These are phyloP conservation scores for Lanistes nyassanus DNA, from an alignment of 1,140 invertebrate species.

Conservation along the genomic window DNA sequence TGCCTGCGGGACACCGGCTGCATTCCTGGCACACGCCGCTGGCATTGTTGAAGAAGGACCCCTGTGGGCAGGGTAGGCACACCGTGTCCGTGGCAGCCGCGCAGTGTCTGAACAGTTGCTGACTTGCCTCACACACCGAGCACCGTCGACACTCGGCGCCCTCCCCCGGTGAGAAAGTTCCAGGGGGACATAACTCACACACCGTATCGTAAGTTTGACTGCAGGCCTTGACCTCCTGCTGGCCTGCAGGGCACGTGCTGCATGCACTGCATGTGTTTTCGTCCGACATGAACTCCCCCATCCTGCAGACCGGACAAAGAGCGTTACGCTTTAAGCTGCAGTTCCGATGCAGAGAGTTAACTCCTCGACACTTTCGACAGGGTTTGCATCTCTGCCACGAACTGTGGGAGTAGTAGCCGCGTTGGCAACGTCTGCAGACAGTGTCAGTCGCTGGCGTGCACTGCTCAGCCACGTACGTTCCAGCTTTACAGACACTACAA, in stretches of 20 bases:
- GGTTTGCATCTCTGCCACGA: neutral
- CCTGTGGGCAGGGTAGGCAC: conserved; percentile 1
- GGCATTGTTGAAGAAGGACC: conserved; percentile 17
- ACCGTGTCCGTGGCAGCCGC: neutral
- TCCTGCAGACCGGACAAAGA: neutral
- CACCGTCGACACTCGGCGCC: neutral
- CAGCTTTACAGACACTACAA: neutral
- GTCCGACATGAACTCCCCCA: neutral
- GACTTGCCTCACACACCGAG: neutral
- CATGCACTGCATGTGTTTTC: neutral
- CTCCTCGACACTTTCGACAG: conserved; percentile 1
- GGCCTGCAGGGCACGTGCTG: conserved; percentile 6
- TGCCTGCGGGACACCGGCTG: conserved; percentile 10
- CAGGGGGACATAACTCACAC: conserved; percentile 4
- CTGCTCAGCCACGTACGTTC: neutral
- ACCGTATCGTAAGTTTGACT: neutral
- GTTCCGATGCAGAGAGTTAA: neutral
- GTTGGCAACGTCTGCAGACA: conserved; percentile 7
- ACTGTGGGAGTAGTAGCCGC: neutral
- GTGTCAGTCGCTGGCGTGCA: neutral
- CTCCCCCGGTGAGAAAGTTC: conserved; percentile 11
- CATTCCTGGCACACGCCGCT: neutral
- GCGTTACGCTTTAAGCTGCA: conserved; percentile 6
- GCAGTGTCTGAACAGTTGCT: neutral
- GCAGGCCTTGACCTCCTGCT: neutral